A percentile compares a stretch with the other conserved stretches of the same genome.
Conservation (phyloP, 1,140 invertebrate genomes). For the Drosophila yakuba region DNA sequence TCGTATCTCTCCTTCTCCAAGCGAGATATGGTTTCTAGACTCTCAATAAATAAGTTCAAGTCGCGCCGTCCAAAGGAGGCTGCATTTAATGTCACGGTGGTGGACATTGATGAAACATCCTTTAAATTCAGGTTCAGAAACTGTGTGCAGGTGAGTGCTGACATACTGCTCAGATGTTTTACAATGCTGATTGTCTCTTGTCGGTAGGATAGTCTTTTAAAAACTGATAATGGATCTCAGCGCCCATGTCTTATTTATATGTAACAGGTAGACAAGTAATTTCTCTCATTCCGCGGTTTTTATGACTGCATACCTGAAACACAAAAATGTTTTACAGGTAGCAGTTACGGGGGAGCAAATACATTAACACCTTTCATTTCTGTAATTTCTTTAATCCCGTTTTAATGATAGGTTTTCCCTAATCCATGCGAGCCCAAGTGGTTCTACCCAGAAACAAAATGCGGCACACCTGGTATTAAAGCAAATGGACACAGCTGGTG, state of each 20-base stretch:
- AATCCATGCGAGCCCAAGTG: slow-evolving; percentile 2
- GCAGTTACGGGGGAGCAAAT: neutral
- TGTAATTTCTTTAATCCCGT: slow-evolving; percentile 51
- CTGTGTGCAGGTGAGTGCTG: slow-evolving; percentile 47
- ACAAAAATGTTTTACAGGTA: neutral
- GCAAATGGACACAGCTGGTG: too few species aligned
- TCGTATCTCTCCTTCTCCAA: slow-evolving; percentile 60
- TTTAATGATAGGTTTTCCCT: slow-evolving; percentile 55
- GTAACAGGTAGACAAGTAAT: slow-evolving; percentile 14
- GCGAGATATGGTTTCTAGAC: slow-evolving; percentile 66
- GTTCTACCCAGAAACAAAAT: too few species aligned
- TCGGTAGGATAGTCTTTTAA: slow-evolving; percentile 26
- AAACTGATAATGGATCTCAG: slow-evolving; percentile 41
- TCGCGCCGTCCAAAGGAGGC: slow-evolving; percentile 48
- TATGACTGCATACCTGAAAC: neutral
- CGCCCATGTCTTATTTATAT: slow-evolving; percentile 30
- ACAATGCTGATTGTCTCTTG: neutral
- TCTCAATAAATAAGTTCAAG: slow-evolving; percentile 63
- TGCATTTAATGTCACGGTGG: slow-evolving; percentile 61
- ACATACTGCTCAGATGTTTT: slow-evolving; percentile 24
- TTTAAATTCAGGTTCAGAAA: slow-evolving; percentile 27
- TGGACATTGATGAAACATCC: neutral
- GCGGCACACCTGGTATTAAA: too few species aligned
- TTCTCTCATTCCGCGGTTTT: too few species aligned
- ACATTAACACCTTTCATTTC: too few species aligned